These are phyloP conservation scores for Catalaphyllia jardinei DNA, from an alignment of 64 coral and sea anemone genomes.

Conservation along the genomic window DNA sequence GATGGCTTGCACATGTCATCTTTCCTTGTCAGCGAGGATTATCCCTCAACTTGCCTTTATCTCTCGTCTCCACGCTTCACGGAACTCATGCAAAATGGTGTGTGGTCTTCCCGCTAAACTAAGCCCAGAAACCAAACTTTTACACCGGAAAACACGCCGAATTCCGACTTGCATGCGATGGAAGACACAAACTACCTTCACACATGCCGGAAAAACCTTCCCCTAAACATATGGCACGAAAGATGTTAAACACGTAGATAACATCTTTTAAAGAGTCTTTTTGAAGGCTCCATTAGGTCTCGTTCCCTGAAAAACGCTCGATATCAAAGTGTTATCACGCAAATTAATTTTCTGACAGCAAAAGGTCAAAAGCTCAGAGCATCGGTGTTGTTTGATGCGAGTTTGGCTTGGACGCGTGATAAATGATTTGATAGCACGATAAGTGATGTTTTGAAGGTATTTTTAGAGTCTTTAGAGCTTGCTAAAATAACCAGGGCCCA, in stretches of 20 bases:
- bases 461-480: neutral
- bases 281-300: conserved; percentile 48
- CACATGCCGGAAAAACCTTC: neutral
- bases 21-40: conserved; percentile 35
- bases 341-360: conserved; percentile 57
- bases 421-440: conserved; percentile 23
- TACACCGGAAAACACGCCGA: neutral
- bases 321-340: conserved; percentile 33
- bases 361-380: conserved; percentile 41
- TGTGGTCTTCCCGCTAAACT: conserved; percentile 2
- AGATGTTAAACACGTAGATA: conserved; percentile 18
- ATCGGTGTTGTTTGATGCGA: conserved; percentile 48
- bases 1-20: conserved; percentile 39
- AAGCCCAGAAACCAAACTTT: neutral
- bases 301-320: neutral
- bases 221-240: conserved; percentile 44
- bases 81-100: conserved; percentile 27
- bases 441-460: conserved; percentile 33
- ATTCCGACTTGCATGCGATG: neutral
- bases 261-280: conserved; percentile 35
- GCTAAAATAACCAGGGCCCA: neutral
- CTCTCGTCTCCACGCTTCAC: conserved; percentile 1
- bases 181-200: neutral
- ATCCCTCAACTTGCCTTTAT: conserved; percentile 33
- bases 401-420: conserved; percentile 6